Conservation (phyloP, 2,888 invertebrate genomes). For the Candidula unifasciata region DNA sequence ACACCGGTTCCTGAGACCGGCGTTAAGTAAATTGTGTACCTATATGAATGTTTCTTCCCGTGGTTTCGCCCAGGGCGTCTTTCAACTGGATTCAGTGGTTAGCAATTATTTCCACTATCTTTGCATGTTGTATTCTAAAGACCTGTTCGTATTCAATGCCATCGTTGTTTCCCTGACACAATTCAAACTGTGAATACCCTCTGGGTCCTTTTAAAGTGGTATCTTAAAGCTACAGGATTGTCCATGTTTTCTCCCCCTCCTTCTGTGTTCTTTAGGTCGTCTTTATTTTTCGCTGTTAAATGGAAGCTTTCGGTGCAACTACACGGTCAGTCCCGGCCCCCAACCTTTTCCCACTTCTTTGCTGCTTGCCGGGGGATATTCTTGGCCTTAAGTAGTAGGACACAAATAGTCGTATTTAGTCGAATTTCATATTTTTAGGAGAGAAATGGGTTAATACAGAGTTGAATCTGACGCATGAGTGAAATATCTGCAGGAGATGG, state of each 20-base stretch:
- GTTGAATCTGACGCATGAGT: no score
- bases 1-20: background rate
- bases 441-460: no score
- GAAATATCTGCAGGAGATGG: no score
- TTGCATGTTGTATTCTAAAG: conserved; percentile 18
- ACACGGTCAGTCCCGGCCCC: no score
- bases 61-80: background rate
- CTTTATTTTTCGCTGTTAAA: background rate
- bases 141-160: background rate
- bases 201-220: background rate
- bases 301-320: background rate
- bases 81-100: background rate
- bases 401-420: no score
- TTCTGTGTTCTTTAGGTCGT: background rate
- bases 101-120: conserved; percentile 10
- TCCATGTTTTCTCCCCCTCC: background rate
- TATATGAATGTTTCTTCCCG: background rate
- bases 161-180: background rate
- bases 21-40: background rate
- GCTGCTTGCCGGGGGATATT: no score
- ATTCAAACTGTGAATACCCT: background rate
- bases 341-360: no score
- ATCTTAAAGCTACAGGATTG: background rate
- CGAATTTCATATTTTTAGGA: no score
- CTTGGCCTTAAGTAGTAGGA: no score